Evolutionary conservation across 2,797 vertebrate genomes (phyloP).

Genomic region (Buphagus erythrorhynchus): DNA sequence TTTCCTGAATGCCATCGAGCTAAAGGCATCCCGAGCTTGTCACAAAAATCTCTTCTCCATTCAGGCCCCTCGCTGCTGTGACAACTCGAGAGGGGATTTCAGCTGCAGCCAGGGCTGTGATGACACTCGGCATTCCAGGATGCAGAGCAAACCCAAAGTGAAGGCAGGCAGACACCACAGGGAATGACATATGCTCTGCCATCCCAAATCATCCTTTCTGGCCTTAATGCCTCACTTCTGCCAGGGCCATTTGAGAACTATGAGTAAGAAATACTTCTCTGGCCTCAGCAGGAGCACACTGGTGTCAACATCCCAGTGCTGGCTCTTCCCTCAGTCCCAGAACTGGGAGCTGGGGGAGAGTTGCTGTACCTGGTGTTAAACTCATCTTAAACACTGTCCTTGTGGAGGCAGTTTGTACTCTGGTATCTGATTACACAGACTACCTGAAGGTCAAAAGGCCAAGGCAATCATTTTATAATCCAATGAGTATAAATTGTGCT

Average conservation of each 20-base stretch:
- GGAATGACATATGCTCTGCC: background rate
- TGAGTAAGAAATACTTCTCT: background rate
- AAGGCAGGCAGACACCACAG: background rate
- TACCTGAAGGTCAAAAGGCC: background rate
- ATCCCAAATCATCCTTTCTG: background rate
- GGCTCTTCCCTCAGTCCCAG: background rate
- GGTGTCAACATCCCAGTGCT: fast-evolving
- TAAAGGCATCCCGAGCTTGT: background rate
- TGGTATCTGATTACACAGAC: background rate
- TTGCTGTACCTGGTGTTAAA: background rate
- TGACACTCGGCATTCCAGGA: fast-evolving
- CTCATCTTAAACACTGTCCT: background rate
- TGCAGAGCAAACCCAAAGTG: background rate
- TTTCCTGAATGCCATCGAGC: background rate
- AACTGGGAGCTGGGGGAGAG: background rate
- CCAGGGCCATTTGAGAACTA: background rate
- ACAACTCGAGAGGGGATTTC: background rate
- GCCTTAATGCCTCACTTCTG: background rate
- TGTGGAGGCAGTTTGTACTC: background rate
- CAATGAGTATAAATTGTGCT: background rate
- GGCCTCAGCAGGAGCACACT: background rate
- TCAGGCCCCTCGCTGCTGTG: background rate
- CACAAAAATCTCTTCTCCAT: background rate
- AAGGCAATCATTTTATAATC: background rate
- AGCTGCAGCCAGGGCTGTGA: background rate